phyloP scores from a whole-genome alignment of 2,113 vertebrate species.

The Dicrurus megarhynchus region DNA sequence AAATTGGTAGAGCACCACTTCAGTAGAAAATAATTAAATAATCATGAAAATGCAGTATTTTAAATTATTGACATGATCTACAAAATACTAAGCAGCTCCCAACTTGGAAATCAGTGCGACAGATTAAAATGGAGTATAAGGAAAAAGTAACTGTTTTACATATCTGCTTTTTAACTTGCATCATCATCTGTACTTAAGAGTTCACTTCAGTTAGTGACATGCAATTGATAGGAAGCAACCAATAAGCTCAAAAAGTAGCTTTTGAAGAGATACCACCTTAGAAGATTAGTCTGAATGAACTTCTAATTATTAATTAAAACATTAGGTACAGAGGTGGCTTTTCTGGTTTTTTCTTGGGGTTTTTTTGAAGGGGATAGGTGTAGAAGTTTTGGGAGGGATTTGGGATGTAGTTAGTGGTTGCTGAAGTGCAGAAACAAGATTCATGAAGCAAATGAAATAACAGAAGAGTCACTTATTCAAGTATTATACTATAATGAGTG shows the following conservation, averaged over 20 bases:
- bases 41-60: neutral
- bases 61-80: neutral
- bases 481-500: neutral
- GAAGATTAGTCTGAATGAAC: neutral
- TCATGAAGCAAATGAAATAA: neutral
- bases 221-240: neutral
- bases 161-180: neutral
- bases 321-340: neutral
- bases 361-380: neutral
- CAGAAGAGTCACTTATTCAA: neutral
- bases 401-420: neutral
- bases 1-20: neutral
- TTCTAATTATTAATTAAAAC: neutral
- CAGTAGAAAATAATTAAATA: neutral
- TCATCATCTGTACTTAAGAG: neutral
- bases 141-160: neutral
- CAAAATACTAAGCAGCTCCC: neutral
- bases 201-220: neutral
- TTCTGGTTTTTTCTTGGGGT: neutral
- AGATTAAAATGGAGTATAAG: neutral
- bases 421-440: neutral
- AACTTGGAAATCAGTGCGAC: neutral
- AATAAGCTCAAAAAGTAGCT: neutral
- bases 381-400: neutral
- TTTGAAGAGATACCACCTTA: neutral